A percentile compares a stretch with the other conserved stretches of the same genome.
phyloP scores from a whole-genome alignment of 2,797 vertebrate species.

The Anableps anableps region DNA sequence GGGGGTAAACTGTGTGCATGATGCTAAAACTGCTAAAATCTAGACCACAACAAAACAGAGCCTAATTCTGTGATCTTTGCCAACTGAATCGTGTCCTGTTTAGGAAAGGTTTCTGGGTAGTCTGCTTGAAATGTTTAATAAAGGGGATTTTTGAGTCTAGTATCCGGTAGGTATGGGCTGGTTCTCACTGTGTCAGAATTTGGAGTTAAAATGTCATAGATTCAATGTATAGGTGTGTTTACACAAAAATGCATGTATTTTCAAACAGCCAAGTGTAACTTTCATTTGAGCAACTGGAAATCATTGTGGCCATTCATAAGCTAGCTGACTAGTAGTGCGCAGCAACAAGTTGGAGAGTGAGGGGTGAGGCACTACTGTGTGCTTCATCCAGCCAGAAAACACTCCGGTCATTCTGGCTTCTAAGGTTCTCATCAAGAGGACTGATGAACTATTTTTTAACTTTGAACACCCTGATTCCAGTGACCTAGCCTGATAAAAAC shows the following conservation, averaged over 20 bases:
- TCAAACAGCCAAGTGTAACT: neutral
- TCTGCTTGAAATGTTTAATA: constrained; percentile 26
- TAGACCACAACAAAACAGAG: neutral
- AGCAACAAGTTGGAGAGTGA: neutral
- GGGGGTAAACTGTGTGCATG: neutral
- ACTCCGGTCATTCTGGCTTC: too few species aligned
- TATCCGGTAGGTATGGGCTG: neutral
- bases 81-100: constrained; percentile 3
- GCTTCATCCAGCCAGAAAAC: too few species aligned
- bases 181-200: too few species aligned
- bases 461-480: neutral
- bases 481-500: too few species aligned
- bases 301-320: neutral
- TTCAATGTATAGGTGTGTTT: neutral
- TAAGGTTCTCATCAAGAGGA: too few species aligned
- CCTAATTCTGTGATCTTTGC: neutral
- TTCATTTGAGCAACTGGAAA: neutral
- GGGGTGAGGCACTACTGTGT: neutral
- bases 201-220: neutral
- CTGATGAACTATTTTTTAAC: too few species aligned
- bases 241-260: neutral
- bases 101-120: constrained; percentile 26
- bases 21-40: neutral
- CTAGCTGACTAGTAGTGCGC: neutral
- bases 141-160: neutral